Conservation (phyloP, 2,888 invertebrate genomes). For the Smittia aterrima region DNA sequence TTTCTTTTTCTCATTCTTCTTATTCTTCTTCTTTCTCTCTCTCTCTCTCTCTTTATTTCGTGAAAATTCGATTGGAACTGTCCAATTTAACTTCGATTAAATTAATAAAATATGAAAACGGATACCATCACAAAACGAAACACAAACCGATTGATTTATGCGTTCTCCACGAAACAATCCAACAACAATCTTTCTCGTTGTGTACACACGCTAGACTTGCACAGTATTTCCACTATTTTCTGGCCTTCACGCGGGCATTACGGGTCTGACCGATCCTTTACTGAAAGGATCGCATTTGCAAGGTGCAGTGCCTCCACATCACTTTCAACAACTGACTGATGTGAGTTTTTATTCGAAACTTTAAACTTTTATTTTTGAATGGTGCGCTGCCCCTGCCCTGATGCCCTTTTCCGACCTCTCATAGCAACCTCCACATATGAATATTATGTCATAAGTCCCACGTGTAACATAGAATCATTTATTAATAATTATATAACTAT, state of each 20-base stretch:
- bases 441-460: constrained; percentile 5
- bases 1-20: background rate
- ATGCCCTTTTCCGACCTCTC: background rate
- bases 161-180: background rate
- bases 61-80: constrained; percentile 14
- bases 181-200: background rate
- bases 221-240: constrained; percentile 56
- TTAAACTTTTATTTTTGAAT: constrained; percentile 46
- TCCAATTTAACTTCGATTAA: constrained; percentile 13
- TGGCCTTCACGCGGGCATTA: constrained; percentile 56
- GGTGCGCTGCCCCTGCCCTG: constrained; percentile 46
- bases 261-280: constrained; percentile 55
- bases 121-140: background rate
- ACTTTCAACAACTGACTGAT: constrained; percentile 56
- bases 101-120: constrained; percentile 7
- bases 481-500: constrained; percentile 42
- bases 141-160: constrained; percentile 10
- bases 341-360: constrained; percentile 51
- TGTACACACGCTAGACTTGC: constrained; percentile 50
- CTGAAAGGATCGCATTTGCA: constrained; percentile 55
- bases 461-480: constrained; percentile 42
- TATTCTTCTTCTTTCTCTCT: too few species aligned
- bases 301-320: constrained; percentile 55
- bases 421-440: background rate
- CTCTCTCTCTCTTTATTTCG: background rate